A percentile compares a stretch with the other conserved stretches of the same genome.
Evolutionary conservation across 2,113 vertebrate species (phyloP).

Genomic region (Chionis minor): DNA sequence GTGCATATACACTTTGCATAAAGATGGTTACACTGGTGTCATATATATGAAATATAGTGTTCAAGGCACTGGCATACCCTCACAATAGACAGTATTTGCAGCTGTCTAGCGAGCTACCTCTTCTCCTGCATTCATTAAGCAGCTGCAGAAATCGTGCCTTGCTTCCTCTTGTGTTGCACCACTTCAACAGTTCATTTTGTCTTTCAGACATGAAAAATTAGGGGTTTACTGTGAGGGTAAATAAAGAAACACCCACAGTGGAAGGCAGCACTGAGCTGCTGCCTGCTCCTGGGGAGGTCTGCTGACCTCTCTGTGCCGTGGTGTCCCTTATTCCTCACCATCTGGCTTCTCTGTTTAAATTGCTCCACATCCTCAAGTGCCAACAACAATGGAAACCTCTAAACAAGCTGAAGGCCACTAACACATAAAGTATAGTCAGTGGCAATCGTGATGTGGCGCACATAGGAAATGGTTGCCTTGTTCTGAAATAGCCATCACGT

Average conservation of each 20-base stretch:
- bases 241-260: not conserved
- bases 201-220: not conserved
- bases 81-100: not conserved
- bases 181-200: not conserved
- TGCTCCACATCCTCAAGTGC: not conserved
- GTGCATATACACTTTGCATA: not conserved
- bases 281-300: not conserved
- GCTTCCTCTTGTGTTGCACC: not conserved
- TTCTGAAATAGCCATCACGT: not conserved
- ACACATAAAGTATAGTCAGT: not conserved
- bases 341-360: not conserved
- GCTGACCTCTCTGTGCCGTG: not conserved
- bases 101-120: not conserved
- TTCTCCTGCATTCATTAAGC: not conserved
- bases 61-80: not conserved
- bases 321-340: not conserved
- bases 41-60: not conserved
- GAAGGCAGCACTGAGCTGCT: not conserved
- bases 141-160: not conserved
- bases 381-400: constrained; percentile 13
- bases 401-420: not conserved
- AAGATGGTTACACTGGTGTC: not conserved
- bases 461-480: not conserved
- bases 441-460: not conserved
- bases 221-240: not conserved